Evolutionary conservation across 2,113 vertebrate genomes (phyloP), one percentile per base, ranked within the genome.

Genomic region (Megaceryle maxima): DNA sequence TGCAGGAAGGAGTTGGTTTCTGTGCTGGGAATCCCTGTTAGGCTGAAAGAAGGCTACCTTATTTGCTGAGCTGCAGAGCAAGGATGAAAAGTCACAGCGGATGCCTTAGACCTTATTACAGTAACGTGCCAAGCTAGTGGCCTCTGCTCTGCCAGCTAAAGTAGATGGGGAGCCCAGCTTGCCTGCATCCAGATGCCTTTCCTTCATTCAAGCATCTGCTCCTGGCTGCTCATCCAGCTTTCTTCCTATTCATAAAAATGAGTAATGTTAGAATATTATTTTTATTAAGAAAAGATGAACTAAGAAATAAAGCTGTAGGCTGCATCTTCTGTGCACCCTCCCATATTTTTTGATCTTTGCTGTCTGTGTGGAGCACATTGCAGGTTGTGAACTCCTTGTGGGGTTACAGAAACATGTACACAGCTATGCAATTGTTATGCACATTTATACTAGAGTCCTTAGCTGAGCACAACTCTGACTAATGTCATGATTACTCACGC

Each of bases 201-300:
- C 5, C 5, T 56, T 84, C 11, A 3, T 33, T 33, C 0, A 0
- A 78, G 46, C 0, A 0, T n/a, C 77, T 83, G 33, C 43, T 75
- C 39, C 53, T 53, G 77, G 29, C 84, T 53, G 53, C 51, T 80
- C 24, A n/a, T 44, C 13, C 41, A 60, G 26, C 12, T 77, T 43
- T 80, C 76, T 37, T 46, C n/a, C 57, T 50, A 20, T 10, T 41
- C 1, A 0, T 69, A 85, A 91, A 91, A 83, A 35, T 24, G 10
- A 72, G 13, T 57, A 20, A 73, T 10, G 28, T 19, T 37, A 43
- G 6, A 59, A 57, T 43, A 79, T 22, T 28, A 33, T 35, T 91
- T 83, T 77, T 92, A 63, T 63, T 84, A 46, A 8, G 22, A 72
- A 81, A 87, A n/a, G 9, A 16, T 17, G 22, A 75, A n/a, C n/a